Conservation (phyloP, 2,888 invertebrate species). For the Pardosa pseudoannulata region DNA sequence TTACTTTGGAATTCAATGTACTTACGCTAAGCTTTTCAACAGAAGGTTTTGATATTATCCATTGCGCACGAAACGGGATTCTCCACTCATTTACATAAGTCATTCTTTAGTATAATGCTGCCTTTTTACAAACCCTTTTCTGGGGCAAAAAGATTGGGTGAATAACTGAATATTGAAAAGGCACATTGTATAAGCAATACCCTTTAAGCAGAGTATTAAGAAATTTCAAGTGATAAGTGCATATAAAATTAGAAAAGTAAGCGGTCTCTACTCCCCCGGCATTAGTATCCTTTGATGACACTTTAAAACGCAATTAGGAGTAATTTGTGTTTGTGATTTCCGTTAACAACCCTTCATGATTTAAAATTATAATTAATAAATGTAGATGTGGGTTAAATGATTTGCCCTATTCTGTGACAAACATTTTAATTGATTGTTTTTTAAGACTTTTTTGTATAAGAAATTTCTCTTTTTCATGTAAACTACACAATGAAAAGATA, state of each 20-base stretch:
- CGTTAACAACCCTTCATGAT: too few species aligned
- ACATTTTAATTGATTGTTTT: too few species aligned
- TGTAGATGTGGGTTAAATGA: too few species aligned
- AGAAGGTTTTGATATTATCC: conserved; percentile 10
- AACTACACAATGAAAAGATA: too few species aligned
- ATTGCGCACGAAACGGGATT: neutral
- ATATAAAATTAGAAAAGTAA: neutral
- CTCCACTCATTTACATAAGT: conserved; percentile 3
- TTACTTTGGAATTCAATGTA: neutral
- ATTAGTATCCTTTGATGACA: too few species aligned
- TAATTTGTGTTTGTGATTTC: too few species aligned
- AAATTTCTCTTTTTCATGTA: too few species aligned
- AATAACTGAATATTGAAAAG: conserved; percentile 10
- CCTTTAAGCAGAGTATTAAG: neutral
- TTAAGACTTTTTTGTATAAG: too few species aligned
- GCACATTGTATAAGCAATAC: neutral
- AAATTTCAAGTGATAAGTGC: neutral
- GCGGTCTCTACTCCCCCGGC: neutral
- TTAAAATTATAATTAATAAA: too few species aligned
- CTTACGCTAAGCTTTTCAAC: neutral
- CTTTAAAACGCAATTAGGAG: too few species aligned
- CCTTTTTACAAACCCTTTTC: neutral
- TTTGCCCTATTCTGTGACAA: too few species aligned
- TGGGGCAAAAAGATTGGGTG: neutral
- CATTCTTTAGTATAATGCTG: neutral